Percentiles rank a stretch among this genome's conserved stretches.
Evolutionary conservation across 2,888 invertebrate species (phyloP).

Genomic region (Toxonevra muliebris): DNA sequence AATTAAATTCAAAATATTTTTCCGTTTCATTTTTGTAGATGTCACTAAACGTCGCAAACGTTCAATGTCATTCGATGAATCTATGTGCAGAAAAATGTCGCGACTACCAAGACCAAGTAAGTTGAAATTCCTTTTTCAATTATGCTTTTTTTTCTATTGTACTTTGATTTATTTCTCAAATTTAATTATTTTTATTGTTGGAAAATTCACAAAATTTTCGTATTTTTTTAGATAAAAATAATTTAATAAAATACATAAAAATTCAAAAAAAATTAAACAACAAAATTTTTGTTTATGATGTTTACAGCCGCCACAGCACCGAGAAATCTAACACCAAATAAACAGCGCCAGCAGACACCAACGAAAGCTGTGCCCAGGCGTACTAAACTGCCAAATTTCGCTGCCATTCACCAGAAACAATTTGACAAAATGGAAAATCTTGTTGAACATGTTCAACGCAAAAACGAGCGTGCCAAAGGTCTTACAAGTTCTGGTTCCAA

Average conservation of each 20-base stretch:
- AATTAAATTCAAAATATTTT: too few relatives aligned
- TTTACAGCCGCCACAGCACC: conserved; percentile 1
- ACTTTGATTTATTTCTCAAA: not conserved
- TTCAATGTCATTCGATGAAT: conserved; percentile 55
- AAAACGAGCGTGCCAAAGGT: conserved; percentile 60
- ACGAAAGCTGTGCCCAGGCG: conserved; percentile 50
- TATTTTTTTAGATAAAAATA: not conserved
- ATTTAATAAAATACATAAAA: not conserved
- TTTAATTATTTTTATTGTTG: conserved; percentile 4
- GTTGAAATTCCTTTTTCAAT: conserved; percentile 22
- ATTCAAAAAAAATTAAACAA: not conserved
- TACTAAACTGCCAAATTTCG: conserved; percentile 75
- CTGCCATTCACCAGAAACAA: conserved; percentile 72
- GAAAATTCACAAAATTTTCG: conserved; percentile 10
- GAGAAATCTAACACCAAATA: conserved; percentile 7
- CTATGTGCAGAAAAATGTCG: conserved; percentile 21
- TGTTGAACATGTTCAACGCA: conserved; percentile 68
- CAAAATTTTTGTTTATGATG: not conserved
- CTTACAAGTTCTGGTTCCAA: conserved; percentile 49
- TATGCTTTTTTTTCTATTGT: not conserved
- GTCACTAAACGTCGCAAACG: conserved; percentile 57
- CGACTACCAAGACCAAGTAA: conserved; percentile 47
- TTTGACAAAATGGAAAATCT: conserved; percentile 77
- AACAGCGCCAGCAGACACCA: conserved; percentile 18
- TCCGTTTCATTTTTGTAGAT: conserved; percentile 49